Evolutionary conservation across 2,113 vertebrate species (phyloP).

Genomic region (Leucoraja erinaceus): DNA sequence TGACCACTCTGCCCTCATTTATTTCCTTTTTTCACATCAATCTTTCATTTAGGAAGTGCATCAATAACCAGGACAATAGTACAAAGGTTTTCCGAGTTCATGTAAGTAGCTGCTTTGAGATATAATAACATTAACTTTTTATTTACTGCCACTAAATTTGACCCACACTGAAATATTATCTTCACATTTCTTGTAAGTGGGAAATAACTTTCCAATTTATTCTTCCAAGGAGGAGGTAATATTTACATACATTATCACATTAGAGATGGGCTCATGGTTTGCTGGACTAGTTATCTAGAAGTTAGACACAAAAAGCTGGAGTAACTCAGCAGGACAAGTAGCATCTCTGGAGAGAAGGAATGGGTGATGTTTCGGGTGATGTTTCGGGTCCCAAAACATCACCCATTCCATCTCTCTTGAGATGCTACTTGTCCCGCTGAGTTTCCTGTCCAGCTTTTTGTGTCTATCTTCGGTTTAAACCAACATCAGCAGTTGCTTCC

Average conservation of each 20-base stretch:
- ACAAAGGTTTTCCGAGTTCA: background rate
- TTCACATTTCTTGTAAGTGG: background rate
- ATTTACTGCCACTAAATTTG: background rate
- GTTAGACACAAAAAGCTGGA: no score
- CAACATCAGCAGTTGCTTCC: no score
- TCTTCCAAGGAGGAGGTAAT: background rate
- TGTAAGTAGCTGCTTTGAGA: background rate
- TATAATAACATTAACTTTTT: background rate
- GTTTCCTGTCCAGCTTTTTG: no score
- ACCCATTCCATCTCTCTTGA: no score
- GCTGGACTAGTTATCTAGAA: no score
- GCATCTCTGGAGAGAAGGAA: no score
- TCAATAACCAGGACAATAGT: constrained; percentile 43
- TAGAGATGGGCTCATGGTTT: no score
- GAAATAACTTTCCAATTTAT: background rate
- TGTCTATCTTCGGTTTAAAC: no score
- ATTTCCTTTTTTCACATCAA: constrained; percentile 45
- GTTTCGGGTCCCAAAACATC: no score
- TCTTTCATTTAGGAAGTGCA: constrained; percentile 53
- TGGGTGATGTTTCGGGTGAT: no score
- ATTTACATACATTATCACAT: background rate
- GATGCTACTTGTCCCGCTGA: no score
- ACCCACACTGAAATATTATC: background rate
- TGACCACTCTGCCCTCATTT: constrained; percentile 49
- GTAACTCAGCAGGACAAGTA: no score